Evolutionary conservation across 2,888 invertebrate genomes (phyloP).

Genomic region (Spodoptera littoralis): DNA sequence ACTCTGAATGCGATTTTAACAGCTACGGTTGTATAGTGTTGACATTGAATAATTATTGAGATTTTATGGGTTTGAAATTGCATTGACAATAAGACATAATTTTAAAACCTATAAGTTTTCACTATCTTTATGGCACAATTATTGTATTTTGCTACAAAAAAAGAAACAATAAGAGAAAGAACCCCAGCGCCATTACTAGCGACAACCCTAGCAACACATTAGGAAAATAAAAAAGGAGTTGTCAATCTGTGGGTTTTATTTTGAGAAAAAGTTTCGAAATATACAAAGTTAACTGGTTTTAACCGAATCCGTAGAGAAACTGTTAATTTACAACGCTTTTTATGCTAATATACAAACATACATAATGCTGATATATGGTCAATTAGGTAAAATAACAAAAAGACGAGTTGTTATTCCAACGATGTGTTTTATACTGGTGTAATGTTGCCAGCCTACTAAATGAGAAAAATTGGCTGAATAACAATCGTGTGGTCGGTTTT

Average conservation of each 20-base stretch:
- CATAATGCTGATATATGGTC: constrained; percentile 16
- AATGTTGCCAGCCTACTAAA: constrained; percentile 25
- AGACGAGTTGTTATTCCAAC: no score
- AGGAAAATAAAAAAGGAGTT: constrained; percentile 32
- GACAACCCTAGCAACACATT: constrained; percentile 25
- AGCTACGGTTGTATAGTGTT: no score
- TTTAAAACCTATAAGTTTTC: no score
- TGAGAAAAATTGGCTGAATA: neutral
- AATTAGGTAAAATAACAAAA: constrained; percentile 18
- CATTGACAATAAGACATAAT: no score
- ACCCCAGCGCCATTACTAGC: neutral
- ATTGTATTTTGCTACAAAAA: neutral
- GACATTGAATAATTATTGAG: no score
- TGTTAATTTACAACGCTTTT: constrained; percentile 8
- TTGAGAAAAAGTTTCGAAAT: constrained; percentile 50
- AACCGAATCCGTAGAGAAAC: constrained; percentile 7
- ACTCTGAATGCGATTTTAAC: no score
- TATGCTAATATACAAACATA: neutral
- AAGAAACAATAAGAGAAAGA: constrained; percentile 5
- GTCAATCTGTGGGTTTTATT: constrained; percentile 48
- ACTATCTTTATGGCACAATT: no score
- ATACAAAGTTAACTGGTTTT: constrained; percentile 11
- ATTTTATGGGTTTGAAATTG: no score
- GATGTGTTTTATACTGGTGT: constrained; percentile 1
- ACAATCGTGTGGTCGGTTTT: no score